Base-by-base conservation (phyloP, 2,888 invertebrate genomes). In the Apotomis turbidana region DNA sequence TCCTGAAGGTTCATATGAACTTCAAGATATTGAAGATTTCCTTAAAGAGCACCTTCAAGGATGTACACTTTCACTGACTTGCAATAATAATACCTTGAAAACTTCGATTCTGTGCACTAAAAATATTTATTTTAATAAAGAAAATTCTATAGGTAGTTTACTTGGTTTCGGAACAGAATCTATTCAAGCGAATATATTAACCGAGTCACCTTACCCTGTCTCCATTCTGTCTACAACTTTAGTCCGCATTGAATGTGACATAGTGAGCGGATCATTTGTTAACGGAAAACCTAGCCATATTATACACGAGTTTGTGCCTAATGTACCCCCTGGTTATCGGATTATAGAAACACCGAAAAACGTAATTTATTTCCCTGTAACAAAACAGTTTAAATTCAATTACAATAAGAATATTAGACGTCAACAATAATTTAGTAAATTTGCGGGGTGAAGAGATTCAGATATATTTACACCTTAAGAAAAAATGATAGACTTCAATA, bases 261-360 rank as follows among this genome's bases (percentile, higher is more conserved):
- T 54, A 6, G 54, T 58, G 58, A 4, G 58, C n/a, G 58, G 58
- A 36, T 58, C 58, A 38, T 58, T 38, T 41, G 5, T 41, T 6
- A 58, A 58, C 36, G 58, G 58, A 41, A 58, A 58, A 38, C 55
- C 15, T 8, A 55, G 55, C 8, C 55, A 55, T 8, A 55, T 55
- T 27, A 8, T 55, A 1, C 55, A 41, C 41, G 58, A 58, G 41
- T 58, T n/a, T 41, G 38, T 58, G n/a, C 58, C 58, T 38, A 58
- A 41, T 41, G 58, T 58, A 0, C 58, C 58, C n/a, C 58, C 58
- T 38, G 58, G 58, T 58, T 58, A 58, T n/a, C 36, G 38, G 9
- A 27, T 58, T n/a, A 41, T 58, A 12, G 58, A 41, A 58, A n/a
- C 38, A 3, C 58, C 58, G 5, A 58, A 41, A 58, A 38, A 58